These are phyloP conservation scores for Bolborhynchus lineola DNA, from an alignment of 2,113 vertebrate genomes.

Conservation along the genomic window DNA sequence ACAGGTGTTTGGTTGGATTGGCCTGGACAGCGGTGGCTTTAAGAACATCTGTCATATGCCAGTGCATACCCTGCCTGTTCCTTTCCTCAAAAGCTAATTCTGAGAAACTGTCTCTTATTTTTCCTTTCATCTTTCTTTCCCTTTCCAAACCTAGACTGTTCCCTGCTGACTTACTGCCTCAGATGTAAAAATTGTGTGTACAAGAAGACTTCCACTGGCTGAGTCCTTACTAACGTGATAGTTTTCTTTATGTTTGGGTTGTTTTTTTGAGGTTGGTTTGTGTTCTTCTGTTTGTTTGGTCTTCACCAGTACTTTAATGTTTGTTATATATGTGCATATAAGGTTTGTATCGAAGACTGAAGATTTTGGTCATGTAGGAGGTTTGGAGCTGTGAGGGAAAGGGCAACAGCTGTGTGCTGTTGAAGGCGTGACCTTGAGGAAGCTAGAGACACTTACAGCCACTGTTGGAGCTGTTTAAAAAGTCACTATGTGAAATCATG, in stretches of 20 bases:
- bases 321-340: background rate
- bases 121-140: background rate
- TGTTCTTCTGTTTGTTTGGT: background rate
- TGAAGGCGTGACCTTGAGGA: background rate
- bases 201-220: background rate
- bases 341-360: background rate
- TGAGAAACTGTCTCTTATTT: background rate
- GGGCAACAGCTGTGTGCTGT: background rate
- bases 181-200: background rate
- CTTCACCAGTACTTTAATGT: fast-evolving
- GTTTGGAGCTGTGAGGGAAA: background rate
- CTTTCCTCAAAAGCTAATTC: background rate
- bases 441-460: fast-evolving
- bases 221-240: background rate
- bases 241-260: background rate
- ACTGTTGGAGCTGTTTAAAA: background rate
- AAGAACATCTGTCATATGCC: background rate
- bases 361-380: fast-evolving
- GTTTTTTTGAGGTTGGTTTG: background rate
- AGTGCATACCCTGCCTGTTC: background rate
- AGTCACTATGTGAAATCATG: background rate
- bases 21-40: background rate
- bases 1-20: background rate
- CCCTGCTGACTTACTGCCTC: background rate
- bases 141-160: background rate